Percentiles rank a stretch among this genome's conserved stretches.
Conservation (phyloP, 2,113 vertebrate genomes). For the Clarias macrocephalus region DNA sequence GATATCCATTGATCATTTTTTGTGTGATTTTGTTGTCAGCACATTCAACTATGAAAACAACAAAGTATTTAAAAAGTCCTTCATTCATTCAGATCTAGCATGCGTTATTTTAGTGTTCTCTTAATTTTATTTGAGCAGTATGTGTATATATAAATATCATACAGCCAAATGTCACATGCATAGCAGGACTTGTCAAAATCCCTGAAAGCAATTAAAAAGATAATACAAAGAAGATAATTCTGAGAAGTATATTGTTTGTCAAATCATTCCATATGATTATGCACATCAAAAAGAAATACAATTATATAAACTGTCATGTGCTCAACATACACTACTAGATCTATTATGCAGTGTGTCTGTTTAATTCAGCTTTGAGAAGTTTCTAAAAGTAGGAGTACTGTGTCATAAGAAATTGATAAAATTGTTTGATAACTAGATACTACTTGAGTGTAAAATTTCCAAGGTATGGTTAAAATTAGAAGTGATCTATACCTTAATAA, state of each 20-base stretch:
- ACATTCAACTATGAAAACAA: too few species aligned
- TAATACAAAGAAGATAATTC: not conserved
- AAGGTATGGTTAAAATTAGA: not conserved
- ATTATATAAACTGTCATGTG: conserved; percentile 12
- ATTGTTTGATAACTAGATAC: not conserved
- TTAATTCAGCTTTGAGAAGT: not conserved
- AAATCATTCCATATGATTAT: not conserved
- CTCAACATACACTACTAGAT: not conserved
- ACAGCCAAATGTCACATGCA: not conserved
- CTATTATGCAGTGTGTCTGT: not conserved
- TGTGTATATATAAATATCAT: not conserved
- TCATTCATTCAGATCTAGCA: too few species aligned
- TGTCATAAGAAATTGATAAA: not conserved
- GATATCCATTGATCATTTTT: too few species aligned
- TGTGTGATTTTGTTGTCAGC: too few species aligned
- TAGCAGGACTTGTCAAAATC: not conserved
- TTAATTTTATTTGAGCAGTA: too few species aligned
- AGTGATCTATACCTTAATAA: not conserved
- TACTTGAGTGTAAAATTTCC: too few species aligned
- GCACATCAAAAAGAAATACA: not conserved
- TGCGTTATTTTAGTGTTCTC: too few species aligned
- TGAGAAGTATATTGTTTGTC: not conserved
- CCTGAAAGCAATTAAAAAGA: not conserved
- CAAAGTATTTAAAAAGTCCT: too few species aligned
- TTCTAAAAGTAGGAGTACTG: not conserved